Conservation (phyloP, 2,797 vertebrate genomes). For the Potorous gilbertii region DNA sequence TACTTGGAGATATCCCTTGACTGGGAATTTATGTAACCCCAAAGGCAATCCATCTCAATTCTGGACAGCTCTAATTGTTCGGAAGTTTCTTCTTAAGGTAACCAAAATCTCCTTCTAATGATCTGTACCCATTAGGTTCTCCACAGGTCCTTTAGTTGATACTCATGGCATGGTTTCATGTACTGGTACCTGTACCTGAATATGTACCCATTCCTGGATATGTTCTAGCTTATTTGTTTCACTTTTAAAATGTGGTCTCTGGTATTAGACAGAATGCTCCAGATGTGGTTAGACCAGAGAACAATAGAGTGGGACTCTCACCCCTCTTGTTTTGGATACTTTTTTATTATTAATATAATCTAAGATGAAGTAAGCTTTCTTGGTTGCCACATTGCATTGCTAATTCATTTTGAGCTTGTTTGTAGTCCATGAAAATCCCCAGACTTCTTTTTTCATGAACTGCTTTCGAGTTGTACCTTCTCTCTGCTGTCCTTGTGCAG, state of each 20-base stretch:
- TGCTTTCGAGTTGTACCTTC: background rate
- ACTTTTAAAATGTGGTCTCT: background rate
- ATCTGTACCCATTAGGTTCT: background rate
- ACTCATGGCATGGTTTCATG: background rate
- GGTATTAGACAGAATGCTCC: background rate
- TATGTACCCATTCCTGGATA: background rate
- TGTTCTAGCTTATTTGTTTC: background rate
- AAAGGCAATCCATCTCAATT: background rate
- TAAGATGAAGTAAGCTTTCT: background rate
- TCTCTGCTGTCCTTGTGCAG: background rate
- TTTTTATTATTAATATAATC: background rate
- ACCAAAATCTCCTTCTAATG: background rate
- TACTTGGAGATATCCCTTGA: background rate
- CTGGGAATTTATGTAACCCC: background rate
- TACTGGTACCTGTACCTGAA: no score
- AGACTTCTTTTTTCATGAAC: background rate
- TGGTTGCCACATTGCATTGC: background rate
- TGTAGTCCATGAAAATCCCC: background rate
- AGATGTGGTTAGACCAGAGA: background rate
- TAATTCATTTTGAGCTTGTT: background rate
- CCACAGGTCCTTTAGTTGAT: background rate
- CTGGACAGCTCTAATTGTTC: background rate
- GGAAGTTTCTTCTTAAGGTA: no score
- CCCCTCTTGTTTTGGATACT: background rate
- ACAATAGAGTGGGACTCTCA: background rate